These are phyloP conservation scores for Steinernema khuongi DNA, from an alignment of 1,140 invertebrate genomes.

Conservation along the genomic window DNA sequence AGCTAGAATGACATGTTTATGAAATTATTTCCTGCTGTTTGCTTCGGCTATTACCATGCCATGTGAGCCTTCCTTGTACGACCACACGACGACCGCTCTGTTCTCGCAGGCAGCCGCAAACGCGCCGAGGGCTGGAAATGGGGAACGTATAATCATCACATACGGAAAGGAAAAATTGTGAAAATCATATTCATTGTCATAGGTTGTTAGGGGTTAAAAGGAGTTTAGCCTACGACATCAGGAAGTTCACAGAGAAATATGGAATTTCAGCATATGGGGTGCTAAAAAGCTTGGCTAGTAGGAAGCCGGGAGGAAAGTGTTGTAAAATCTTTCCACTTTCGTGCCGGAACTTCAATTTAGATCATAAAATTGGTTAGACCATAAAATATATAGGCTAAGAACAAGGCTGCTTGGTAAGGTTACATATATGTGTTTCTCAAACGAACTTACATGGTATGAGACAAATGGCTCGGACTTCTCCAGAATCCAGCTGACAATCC, in stretches of 20 bases:
- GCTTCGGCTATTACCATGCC: constrained; percentile 20
- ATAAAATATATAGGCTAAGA: constrained; percentile 13
- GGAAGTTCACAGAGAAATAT: too few relatives aligned
- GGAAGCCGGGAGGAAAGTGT: too few relatives aligned
- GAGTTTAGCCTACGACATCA: too few relatives aligned
- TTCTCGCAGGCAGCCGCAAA: not conserved
- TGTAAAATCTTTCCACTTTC: too few relatives aligned
- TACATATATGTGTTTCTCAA: constrained; percentile 18
- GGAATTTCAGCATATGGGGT: too few relatives aligned
- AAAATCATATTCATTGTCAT: too few relatives aligned
- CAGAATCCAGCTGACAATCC: constrained; percentile 61
- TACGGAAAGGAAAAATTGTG: too few relatives aligned
- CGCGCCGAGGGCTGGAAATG: not conserved
- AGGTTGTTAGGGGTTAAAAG: too few relatives aligned
- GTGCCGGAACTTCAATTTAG: not conserved
- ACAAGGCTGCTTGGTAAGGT: constrained; percentile 26
- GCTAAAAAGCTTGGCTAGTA: too few relatives aligned
- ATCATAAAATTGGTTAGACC: constrained; percentile 4
- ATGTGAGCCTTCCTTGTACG: not conserved
- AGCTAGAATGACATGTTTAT: constrained; percentile 49
- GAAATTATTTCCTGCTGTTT: constrained; percentile 28
- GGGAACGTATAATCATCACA: not conserved
- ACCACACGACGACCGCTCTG: not conserved
- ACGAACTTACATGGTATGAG: constrained; percentile 46
- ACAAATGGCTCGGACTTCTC: constrained; percentile 62